Evolutionary conservation across 2,797 vertebrate species (phyloP), one percentile per base, ranked within the genome.

Genomic region (Cossypha niveicapilla): DNA sequence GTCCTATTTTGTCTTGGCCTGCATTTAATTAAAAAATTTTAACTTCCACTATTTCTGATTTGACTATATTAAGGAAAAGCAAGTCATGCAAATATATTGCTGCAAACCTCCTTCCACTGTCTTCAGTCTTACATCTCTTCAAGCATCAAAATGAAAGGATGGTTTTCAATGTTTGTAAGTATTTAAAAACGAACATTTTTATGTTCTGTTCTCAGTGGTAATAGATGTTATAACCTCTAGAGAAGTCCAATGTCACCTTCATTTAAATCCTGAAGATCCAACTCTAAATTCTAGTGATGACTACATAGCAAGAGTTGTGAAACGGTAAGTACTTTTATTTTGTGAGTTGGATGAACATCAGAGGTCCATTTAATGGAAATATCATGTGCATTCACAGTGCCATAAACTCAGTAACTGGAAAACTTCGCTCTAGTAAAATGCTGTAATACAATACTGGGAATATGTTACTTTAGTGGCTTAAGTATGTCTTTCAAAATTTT

Each of bases 231-330:
- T 62, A 23, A 97, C 94, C 44, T 95, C 93, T 81, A 97, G 78
- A 91, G 96, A 97, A 91, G 77, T 98, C 50, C 92, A 54, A 27
- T 98, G 98, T 96, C 96, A 47, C 35, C 94, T 98, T 74, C 96
- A 97, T 77, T 97, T 95, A 72, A 95, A 95, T 81, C 41, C 91
- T 48, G 44, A 41, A n/a, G 97, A 98, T 87, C 84, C 94, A 25
- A 60, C 93, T 50, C 21, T 98, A 81, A 97, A 90, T 54, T 95
- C 67, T 41, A 96, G 71, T 39, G 86, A 98, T 42, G 96, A 98
- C 48, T 97, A 98, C 48, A 83, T 98, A 72, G 93, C 97, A 37
- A 94, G 86, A 88, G 95, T 97, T 65, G 51, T 98, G 82, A 97
- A 88, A 73, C 85, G 97, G 98, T 98, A 91, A 61, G 86, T 39